Evolutionary conservation across 2,888 invertebrate species (phyloP), one percentile per base, ranked within the genome.

Genomic region (Shargacucullia verbasci): DNA sequence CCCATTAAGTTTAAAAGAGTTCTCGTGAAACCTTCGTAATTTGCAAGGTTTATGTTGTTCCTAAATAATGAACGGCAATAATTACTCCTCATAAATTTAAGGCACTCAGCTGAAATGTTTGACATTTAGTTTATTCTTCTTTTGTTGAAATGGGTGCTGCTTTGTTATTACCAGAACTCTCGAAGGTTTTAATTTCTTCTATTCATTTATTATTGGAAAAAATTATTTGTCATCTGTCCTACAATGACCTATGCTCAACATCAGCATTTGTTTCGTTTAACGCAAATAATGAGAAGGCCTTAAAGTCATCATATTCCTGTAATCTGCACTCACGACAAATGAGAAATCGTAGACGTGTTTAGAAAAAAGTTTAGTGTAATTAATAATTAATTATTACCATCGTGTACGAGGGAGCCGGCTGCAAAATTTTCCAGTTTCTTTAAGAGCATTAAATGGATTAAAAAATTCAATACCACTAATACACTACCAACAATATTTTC

Each of bases 1-100:
- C 44, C 60, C 66, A 82, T 82, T 79, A n/a, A n/a, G n/a, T 79
- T 81, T 78, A 78, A 81, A 83, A 79, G 70, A 75, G 68, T 81
- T 74, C 58, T 72, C 62, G 41, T 47, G 50, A 59, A 61, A 53
- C 46, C 59, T 67, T 48, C 44, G 64, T 73, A 79, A 77, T 73
- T 68, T 66, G 56, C 57, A 53, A 39, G 39, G 63, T 68, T 58
- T 62, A 57, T 69, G 70, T 78, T 79, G 76, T 68, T 70, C 68
- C 53, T 59, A 70, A 78, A 71, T 74, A 79, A 81, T 81, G 72
- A 81, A 81, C 73, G 59, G 67, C 55, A 76, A 81, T 85, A 84
- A 87, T 85, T 84, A 78, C 73, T 73, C 66, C 53, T 60, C 74
- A 78, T 82, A 82, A 85, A 83, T 85, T 76, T 74, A 66, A 68